Evolutionary conservation across 2,797 vertebrate species (phyloP).

Genomic region (Bovichtus variegatus): DNA sequence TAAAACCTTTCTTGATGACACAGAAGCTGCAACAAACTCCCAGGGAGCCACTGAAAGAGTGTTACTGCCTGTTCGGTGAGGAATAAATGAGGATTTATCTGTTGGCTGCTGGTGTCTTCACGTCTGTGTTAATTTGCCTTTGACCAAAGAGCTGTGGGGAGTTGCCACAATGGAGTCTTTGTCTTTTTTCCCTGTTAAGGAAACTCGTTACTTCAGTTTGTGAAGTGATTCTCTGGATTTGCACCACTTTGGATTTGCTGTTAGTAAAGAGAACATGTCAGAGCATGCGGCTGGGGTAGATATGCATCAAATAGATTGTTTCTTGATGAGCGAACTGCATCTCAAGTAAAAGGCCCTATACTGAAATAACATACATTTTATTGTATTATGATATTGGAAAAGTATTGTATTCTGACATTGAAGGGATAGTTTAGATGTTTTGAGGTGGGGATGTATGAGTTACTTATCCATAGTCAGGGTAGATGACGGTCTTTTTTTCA

Average conservation of each 20-base stretch:
- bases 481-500: too few species aligned
- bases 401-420: neutral
- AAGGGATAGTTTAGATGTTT: too few species aligned
- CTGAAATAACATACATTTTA: neutral
- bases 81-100: conserved; percentile 71
- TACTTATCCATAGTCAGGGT: too few species aligned
- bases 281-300: neutral
- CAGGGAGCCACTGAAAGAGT: conserved; percentile 25
- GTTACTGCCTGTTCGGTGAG: conserved; percentile 30
- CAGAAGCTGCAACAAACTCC: conserved; percentile 39
- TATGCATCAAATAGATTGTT: neutral
- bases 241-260: conserved; percentile 16
- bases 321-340: neutral
- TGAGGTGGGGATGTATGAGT: too few species aligned
- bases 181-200: neutral
- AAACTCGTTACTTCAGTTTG: conserved; percentile 19
- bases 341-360: neutral
- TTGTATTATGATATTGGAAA: neutral
- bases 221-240: conserved; percentile 27
- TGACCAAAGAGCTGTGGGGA: conserved; percentile 10
- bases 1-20: conserved; percentile 44
- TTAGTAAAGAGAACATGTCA: neutral
- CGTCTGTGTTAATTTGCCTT: conserved; percentile 32
- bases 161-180: neutral
- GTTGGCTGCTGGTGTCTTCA: conserved; percentile 17